Conservation (phyloP, 2,113 vertebrate genomes). For the Cisticola juncidis region DNA sequence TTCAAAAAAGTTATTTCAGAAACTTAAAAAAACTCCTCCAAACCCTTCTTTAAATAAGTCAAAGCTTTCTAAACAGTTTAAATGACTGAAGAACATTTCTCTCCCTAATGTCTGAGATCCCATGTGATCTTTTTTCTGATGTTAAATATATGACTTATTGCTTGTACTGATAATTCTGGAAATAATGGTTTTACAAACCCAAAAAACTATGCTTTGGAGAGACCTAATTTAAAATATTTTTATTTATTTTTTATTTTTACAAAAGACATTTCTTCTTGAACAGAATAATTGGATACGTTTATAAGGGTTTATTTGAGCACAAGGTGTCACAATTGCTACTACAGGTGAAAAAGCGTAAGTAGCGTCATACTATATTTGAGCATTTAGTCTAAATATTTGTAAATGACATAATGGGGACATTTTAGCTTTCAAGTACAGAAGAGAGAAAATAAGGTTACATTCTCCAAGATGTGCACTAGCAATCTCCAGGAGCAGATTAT, state of each 20-base stretch:
- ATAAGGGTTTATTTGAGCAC: background rate
- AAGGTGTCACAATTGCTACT: background rate
- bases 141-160: background rate
- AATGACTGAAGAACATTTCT: background rate
- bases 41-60: background rate
- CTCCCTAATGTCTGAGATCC: background rate
- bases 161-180: background rate
- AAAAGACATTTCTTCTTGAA: background rate
- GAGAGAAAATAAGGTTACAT: background rate
- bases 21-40: rapidly evolving
- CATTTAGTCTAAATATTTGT: background rate
- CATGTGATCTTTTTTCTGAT: background rate
- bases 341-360: background rate
- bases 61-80: background rate
- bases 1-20: background rate
- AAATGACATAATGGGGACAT: background rate
- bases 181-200: background rate
- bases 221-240: background rate
- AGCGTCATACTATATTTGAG: background rate
- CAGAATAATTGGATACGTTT: background rate
- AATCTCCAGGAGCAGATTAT: background rate
- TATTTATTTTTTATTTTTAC: background rate
- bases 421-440: background rate
- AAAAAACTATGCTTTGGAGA: background rate
- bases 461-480: background rate